Base-by-base conservation (phyloP, 2,888 invertebrate species). In the Phymatocera aterrima region DNA sequence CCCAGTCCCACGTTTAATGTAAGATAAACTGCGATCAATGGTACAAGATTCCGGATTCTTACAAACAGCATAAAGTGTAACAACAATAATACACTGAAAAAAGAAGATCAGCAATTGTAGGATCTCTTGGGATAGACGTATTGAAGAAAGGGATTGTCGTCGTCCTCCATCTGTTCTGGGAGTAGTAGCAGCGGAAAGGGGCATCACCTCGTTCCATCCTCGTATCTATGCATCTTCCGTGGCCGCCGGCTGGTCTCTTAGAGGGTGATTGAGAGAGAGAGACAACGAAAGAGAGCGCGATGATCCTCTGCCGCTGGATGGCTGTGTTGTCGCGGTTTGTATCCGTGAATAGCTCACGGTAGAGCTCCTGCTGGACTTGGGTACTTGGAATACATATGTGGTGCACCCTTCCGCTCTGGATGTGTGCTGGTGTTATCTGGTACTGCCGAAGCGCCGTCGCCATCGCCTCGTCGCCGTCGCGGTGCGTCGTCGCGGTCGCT, bases 181-280 rank as follows among this genome's bases (percentile, higher is more conserved):
- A 43, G 68, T 8, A 46, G 43, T 6, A 51, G 54, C 51, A 21
- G 72, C 72, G 37, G 48, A 43, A 81, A 83, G 83, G 83, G 81
- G 85, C 86, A 84, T 85, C 86, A 83, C 83, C 84, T 87, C 84
- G 80, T 86, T 88, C 83, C 83, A 80, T 79, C 77, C 79, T 77
- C 85, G 86, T 88, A 88, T 88, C 88, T 87, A 86, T 86, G 86
- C 86, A 88, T 88, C 88, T 86, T 78, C 81, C 79, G 81, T 51
- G 72, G 72, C 72, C n/a, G n/a, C n/a, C 72, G 72, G 72, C 72
- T 72, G 72, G 72, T 48, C 72, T 43, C 46, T 28, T 24, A 77
- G 77, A 77, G 77, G 79, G 75, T 57, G 61, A 37, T 65, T 68
- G 78, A 60, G 60, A 48, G 46, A 68, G 46, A 70, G 70, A 21